phyloP scores from a whole-genome alignment of 2,113 vertebrate genomes.

The Megaceryle torquata region DNA sequence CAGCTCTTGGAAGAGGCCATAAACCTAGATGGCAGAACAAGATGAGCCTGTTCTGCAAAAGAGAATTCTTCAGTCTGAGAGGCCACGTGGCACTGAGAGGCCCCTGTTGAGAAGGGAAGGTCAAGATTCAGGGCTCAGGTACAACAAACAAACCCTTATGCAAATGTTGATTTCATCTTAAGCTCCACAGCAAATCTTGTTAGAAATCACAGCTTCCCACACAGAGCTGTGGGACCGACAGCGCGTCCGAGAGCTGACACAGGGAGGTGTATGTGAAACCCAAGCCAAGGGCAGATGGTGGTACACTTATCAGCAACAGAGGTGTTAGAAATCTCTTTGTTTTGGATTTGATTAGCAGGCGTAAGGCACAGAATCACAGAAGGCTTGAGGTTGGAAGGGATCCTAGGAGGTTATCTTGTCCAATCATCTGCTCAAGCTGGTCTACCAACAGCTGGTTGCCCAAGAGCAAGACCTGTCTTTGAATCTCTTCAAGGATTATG shows the following conservation, averaged over 20 bases:
- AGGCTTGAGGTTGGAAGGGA: background rate
- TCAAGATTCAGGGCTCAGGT: background rate
- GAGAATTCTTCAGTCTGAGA: background rate
- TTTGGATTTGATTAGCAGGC: background rate
- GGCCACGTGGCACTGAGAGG: background rate
- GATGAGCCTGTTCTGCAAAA: conserved; percentile 59
- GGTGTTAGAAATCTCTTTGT: background rate
- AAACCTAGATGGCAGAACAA: conserved; percentile 3
- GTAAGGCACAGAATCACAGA: background rate
- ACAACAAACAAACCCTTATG: background rate
- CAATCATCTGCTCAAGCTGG: background rate
- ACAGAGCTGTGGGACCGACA: background rate
- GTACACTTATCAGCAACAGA: background rate
- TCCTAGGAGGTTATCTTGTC: background rate
- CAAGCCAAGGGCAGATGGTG: background rate
- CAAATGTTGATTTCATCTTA: background rate
- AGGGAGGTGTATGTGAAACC: background rate
- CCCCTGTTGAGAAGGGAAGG: background rate
- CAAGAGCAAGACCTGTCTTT: background rate
- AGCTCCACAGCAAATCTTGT: background rate
- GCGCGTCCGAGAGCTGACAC: background rate
- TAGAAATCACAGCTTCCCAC: background rate
- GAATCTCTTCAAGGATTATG: background rate
- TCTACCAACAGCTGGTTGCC: background rate
- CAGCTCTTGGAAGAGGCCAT: background rate